Evolutionary conservation across 2,888 invertebrate species (phyloP).

Genomic region (Tachina fera): DNA sequence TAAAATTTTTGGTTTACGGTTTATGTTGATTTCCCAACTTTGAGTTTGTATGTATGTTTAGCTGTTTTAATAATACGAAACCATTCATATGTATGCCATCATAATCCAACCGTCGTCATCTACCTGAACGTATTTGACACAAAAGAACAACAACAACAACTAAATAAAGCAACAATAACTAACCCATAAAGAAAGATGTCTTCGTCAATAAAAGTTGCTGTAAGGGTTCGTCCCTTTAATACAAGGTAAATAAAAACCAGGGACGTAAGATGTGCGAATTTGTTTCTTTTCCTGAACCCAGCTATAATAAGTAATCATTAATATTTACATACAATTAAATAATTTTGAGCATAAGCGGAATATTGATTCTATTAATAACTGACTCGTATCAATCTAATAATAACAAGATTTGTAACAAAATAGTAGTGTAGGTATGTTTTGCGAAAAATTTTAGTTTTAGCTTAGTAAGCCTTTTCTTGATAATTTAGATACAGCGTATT

Average conservation of each 20-base stretch:
- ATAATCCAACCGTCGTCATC: conserved; percentile 26
- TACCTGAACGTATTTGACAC: conserved; percentile 25
- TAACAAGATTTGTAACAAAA: no score
- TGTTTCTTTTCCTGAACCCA: background rate
- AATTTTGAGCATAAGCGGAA: no score
- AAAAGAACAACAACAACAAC: conserved; percentile 85
- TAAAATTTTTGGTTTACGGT: conserved; percentile 23
- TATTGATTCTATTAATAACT: no score
- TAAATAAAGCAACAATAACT: background rate
- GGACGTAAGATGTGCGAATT: background rate
- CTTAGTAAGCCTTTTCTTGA: no score
- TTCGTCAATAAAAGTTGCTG: conserved; percentile 95
- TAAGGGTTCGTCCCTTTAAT: conserved; percentile 95
- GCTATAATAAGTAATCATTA: no score
- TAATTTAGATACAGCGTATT: no score
- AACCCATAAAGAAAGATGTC: conserved; percentile 46
- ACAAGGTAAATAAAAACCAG: conserved; percentile 86
- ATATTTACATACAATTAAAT: no score
- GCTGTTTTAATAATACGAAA: conserved; percentile 13
- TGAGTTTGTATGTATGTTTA: conserved; percentile 27
- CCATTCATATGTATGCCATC: conserved; percentile 21
- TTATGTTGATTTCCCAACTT: conserved; percentile 42
- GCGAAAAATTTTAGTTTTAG: no score
- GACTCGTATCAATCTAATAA: no score
- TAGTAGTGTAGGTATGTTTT: no score